Conservation (phyloP, 1,140 invertebrate species). For the Aphaenogaster floridana region DNA sequence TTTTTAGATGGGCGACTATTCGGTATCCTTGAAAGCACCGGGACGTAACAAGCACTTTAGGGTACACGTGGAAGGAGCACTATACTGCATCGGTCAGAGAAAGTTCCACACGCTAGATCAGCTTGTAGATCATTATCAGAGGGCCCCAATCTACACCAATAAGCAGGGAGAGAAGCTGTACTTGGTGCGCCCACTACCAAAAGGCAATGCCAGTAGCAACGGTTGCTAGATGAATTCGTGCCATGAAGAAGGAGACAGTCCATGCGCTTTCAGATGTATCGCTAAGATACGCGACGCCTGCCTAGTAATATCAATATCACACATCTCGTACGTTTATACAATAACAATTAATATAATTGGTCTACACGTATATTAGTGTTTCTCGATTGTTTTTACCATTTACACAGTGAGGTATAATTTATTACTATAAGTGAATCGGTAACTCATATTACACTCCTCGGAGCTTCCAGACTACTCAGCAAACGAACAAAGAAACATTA, state of each 20-base stretch:
- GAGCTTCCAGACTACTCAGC: slow-evolving; percentile 80
- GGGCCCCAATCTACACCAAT: slow-evolving; percentile 99
- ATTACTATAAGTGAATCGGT: slow-evolving; percentile 80
- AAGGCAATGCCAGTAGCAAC: slow-evolving; percentile 88
- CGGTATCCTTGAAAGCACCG: slow-evolving; percentile 98
- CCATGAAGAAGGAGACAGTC: slow-evolving; percentile 72
- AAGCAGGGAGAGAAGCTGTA: slow-evolving; percentile 98
- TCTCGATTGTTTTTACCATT: slow-evolving; percentile 83
- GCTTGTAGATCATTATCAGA: slow-evolving; percentile 99
- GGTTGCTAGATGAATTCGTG: slow-evolving; percentile 84
- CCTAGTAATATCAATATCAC: slow-evolving; percentile 84
- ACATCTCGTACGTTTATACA: slow-evolving; percentile 86
- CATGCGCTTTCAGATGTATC: slow-evolving; percentile 75
- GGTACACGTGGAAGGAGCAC: slow-evolving; percentile 97
- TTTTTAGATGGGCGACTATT: slow-evolving; percentile 98
- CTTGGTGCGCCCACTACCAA: slow-evolving; percentile 94
- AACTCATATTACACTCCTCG: slow-evolving; percentile 74
- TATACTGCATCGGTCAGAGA: slow-evolving; percentile 99
- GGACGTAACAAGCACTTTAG: slow-evolving; percentile 99
- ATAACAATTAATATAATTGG: slow-evolving; percentile 84
- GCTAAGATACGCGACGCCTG: slow-evolving; percentile 80
- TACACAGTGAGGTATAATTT: slow-evolving; percentile 80
- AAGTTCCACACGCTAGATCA: slow-evolving; percentile 98
- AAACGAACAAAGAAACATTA: slow-evolving; percentile 71
- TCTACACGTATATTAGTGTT: slow-evolving; percentile 85